Base-by-base conservation (phyloP, 2,888 invertebrate species). In the Andrena dorsata region DNA sequence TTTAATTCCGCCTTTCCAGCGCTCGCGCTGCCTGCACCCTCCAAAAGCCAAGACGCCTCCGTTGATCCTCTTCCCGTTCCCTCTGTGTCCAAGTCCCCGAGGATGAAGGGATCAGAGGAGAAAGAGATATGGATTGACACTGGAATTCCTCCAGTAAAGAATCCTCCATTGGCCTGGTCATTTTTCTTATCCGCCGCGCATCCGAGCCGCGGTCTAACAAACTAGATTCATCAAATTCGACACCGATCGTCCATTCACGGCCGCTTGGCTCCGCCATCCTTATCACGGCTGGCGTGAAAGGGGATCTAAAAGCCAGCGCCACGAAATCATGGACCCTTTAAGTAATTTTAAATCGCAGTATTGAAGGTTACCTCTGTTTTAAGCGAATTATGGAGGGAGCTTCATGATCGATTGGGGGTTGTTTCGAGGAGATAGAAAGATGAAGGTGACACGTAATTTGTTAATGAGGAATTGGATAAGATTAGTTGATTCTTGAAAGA, bases 71-170 rank as follows among this genome's bases (percentile, higher is more conserved):
- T 64, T 63, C 78, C 56, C 41, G 53, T 68, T 80, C 76, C 80
- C 80, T 80, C 80, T 68, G 73, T 78, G 85, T 79, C 83, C 80
- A 80, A 76, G 79, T 87, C 89, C 87, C 89, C 63, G 80, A 87
- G 87, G 89, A 88, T 87, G 80, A 85, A 83, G 87, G 83, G 84
- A 87, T 87, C 86, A 65, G 81, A 82, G 76, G 63, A 80, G 84
- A 87, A 82, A 82, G 69, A 83, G 85, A 85, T 89, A 84, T 89
- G 86, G 86, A 89, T 89, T 88, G 89, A 89, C 89, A 88, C 80
- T 72, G 68, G 88, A 89, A 89, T 86, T 88, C 84, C 79, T 49
- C 66, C 61, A 76, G 83, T 86, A 87, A 88, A 85, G 80, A 81
- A 89, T 86, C 86, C 82, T 63, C 63, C 84, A 71, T 80, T 70